These are phyloP conservation scores for Hirtodrosophila histrioides DNA, from an alignment of 2,888 invertebrate species.

Conservation along the genomic window DNA sequence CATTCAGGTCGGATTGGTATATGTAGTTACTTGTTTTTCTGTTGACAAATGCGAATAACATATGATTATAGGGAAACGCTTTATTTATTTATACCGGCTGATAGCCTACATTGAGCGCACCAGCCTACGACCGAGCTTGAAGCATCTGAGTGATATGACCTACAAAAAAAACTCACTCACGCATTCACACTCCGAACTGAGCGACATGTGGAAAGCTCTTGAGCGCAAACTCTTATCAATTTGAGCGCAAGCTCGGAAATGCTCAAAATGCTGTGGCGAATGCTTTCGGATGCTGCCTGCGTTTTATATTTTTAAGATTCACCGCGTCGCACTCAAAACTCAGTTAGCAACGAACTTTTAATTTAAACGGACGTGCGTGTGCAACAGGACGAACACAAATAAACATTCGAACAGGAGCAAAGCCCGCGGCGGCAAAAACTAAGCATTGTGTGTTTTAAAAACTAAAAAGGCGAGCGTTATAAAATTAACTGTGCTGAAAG, in stretches of 20 bases:
- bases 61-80: constrained; percentile 12
- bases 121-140: neutral
- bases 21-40: neutral
- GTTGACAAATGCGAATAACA: constrained; percentile 10
- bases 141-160: neutral
- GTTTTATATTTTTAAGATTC: constrained; percentile 54
- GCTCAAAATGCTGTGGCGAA: constrained; percentile 21
- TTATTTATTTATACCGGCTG: neutral
- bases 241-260: constrained; percentile 39
- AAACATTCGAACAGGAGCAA: neutral
- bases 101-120: constrained; percentile 10
- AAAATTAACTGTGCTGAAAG: neutral
- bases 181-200: constrained; percentile 12
- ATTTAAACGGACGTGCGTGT: constrained; percentile 80
- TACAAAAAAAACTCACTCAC: neutral
- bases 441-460: constrained; percentile 2
- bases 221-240: constrained; percentile 49
- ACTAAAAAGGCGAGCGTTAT: constrained; percentile 12
- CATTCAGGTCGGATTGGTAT: neutral
- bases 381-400: constrained; percentile 30
- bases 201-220: constrained; percentile 7
- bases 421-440: constrained; percentile 32
- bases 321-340: constrained; percentile 52
- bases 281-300: constrained; percentile 39
- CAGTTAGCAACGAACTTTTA: constrained; percentile 83